These are phyloP conservation scores for Pterocles burchelli DNA, from an alignment of 2,113 vertebrate species.

Conservation along the genomic window DNA sequence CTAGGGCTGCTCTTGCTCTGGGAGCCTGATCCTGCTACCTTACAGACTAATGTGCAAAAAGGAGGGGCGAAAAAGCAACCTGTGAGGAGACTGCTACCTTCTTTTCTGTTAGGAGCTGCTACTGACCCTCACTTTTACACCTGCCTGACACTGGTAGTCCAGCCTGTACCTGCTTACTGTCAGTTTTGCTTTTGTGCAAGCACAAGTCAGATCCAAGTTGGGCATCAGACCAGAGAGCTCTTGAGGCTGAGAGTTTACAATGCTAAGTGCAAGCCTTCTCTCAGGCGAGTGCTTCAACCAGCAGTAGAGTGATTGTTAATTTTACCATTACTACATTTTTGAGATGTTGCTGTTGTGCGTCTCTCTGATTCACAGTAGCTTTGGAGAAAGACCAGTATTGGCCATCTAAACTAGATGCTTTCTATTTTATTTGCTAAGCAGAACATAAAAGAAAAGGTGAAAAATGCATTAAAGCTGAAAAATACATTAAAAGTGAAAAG, in stretches of 20 bases:
- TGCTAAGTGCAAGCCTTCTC: background rate
- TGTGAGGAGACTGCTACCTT: background rate
- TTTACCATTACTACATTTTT: background rate
- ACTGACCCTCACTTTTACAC: background rate
- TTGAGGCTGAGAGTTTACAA: background rate
- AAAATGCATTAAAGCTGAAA: background rate
- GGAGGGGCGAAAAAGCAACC: background rate
- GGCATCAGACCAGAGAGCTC: background rate
- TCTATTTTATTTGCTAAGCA: background rate
- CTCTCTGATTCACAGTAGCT: background rate
- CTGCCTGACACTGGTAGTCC: background rate
- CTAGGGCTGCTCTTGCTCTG: background rate
- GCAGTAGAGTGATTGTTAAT: background rate
- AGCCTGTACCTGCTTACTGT: background rate
- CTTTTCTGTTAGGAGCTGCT: background rate
- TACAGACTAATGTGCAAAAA: background rate
- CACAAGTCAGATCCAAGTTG: background rate
- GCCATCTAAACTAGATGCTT: background rate
- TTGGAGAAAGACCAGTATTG: background rate
- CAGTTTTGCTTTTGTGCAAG: background rate
- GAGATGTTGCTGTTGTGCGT: background rate
- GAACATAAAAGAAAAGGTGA: background rate
- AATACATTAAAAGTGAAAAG: background rate
- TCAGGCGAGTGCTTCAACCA: background rate
- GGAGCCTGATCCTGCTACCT: background rate